Percentiles rank a stretch among this genome's conserved stretches.
Conservation (phyloP, 1,140 invertebrate species). For the Cotesia glomerata region DNA sequence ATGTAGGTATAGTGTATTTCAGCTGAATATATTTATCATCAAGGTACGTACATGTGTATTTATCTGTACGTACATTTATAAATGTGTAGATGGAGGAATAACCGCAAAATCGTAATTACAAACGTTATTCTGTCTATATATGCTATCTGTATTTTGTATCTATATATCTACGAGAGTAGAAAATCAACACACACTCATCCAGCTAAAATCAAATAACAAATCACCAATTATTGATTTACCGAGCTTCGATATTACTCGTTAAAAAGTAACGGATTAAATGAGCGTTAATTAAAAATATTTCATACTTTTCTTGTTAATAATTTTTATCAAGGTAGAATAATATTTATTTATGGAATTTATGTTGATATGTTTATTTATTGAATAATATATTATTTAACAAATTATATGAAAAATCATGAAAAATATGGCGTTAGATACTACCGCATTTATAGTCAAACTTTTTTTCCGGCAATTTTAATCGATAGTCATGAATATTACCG, state of each 20-base stretch:
- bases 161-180: neutral
- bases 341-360: too few relatives aligned
- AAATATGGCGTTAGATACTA: too few relatives aligned
- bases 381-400: too few relatives aligned
- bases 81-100: constrained; percentile 12
- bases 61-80: neutral
- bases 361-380: too few relatives aligned
- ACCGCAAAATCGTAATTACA: constrained; percentile 29
- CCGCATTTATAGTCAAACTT: too few relatives aligned
- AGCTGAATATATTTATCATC: constrained; percentile 10
- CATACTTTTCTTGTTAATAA: too few relatives aligned
- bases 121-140: constrained; percentile 1
- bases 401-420: too few relatives aligned
- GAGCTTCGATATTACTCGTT: neutral
- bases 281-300: too few relatives aligned
- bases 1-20: constrained; percentile 8
- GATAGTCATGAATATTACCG: too few relatives aligned
- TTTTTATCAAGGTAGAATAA: too few relatives aligned
- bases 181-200: neutral
- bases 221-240: neutral
- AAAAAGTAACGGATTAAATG: neutral
- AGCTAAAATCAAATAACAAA: constrained; percentile 1
- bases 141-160: neutral
- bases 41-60: constrained; percentile 5
- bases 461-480: too few relatives aligned